These are phyloP conservation scores for Protomyctophum bolini DNA, from an alignment of 2,113 vertebrate genomes.

Conservation along the genomic window DNA sequence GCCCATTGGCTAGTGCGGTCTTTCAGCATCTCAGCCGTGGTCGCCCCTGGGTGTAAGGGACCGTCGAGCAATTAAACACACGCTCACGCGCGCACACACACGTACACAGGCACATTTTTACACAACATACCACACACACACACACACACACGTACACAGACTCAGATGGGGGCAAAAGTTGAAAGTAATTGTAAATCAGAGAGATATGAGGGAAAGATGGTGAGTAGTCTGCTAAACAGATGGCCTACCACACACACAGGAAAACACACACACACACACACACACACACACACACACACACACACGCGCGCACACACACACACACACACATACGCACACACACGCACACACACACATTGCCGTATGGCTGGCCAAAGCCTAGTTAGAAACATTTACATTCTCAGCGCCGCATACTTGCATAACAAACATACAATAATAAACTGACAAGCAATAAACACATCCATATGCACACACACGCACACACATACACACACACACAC, in stretches of 20 bases:
- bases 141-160: slow-evolving; percentile 36
- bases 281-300: slow-evolving; percentile 8
- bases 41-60: slow-evolving; percentile 67
- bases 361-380: slow-evolving; percentile 63
- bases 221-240: slow-evolving; percentile 70
- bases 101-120: slow-evolving; percentile 50
- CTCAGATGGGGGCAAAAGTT: slow-evolving; percentile 65
- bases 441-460: slow-evolving; percentile 57
- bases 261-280: slow-evolving; percentile 8
- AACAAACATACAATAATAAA: slow-evolving; percentile 56
- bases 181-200: slow-evolving; percentile 75
- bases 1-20: slow-evolving; percentile 65
- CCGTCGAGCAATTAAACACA: slow-evolving; percentile 51
- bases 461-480: slow-evolving; percentile 15
- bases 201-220: slow-evolving; percentile 69
- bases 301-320: slow-evolving; percentile 7
- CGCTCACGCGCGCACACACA: slow-evolving; percentile 23
- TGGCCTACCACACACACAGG: slow-evolving; percentile 56
- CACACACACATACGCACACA: slow-evolving; percentile 19
- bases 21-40: slow-evolving; percentile 40
- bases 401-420: slow-evolving; percentile 56
- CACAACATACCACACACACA: slow-evolving; percentile 51
- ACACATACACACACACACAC: slow-evolving; percentile 4
- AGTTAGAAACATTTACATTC: slow-evolving; percentile 69
- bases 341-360: slow-evolving; percentile 21